phyloP scores from a whole-genome alignment of 2,113 vertebrate genomes.

The Muntiacus muntjak region DNA sequence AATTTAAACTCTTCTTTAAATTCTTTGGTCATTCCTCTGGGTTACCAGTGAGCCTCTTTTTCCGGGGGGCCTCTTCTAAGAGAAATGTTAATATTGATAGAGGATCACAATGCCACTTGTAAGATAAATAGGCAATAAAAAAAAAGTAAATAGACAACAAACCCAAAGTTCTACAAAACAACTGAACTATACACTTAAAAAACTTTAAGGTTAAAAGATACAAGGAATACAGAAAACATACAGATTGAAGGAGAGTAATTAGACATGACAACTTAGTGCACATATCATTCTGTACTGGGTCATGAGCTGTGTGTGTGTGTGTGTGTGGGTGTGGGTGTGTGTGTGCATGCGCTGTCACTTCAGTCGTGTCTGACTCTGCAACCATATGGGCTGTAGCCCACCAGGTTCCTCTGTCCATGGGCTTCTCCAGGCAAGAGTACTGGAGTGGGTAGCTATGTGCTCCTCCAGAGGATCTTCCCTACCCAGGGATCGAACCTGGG shows the following conservation, averaged over 20 bases:
- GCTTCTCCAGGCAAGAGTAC: neutral
- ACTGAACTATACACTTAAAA: neutral
- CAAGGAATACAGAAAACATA: neutral
- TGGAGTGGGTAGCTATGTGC: neutral
- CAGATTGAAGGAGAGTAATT: neutral
- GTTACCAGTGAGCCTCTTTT: neutral
- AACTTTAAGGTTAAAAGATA: neutral
- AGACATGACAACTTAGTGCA: neutral
- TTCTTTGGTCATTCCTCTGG: neutral
- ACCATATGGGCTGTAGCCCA: neutral
- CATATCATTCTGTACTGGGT: neutral
- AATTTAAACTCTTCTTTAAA: neutral
- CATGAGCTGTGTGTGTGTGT: fast-evolving
- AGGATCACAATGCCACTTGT: neutral
- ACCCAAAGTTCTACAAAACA: neutral
- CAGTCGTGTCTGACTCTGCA: fast-evolving
- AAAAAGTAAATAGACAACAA: neutral
- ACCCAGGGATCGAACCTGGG: neutral
- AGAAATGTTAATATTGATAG: neutral
- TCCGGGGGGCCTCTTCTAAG: neutral
- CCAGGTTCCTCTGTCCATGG: neutral
- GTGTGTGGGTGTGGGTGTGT: neutral
- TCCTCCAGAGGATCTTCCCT: neutral
- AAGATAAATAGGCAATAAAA: neutral
- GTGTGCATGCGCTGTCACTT: neutral